Percentiles rank a stretch among this genome's conserved stretches.
Evolutionary conservation across 2,797 vertebrate genomes (phyloP).

Genomic region (Enteromius anoplus): DNA sequence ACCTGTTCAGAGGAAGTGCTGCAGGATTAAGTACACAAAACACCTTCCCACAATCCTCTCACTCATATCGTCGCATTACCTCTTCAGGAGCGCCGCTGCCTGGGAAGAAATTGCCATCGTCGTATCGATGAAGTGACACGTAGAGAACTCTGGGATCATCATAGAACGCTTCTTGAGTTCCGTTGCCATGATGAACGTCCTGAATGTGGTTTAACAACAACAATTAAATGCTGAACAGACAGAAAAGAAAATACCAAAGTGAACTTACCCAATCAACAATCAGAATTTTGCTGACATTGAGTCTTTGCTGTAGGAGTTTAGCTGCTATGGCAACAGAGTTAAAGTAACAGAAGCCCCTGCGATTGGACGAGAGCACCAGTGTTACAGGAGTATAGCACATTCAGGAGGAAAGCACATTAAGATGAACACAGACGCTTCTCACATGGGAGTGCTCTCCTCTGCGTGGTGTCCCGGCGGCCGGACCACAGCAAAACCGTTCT

Average conservation of each 20-base stretch:
- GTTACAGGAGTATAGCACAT: background rate
- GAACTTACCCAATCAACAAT: slow-evolving; percentile 94
- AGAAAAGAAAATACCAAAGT: background rate
- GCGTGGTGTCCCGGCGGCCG: slow-evolving; percentile 96
- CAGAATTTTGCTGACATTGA: slow-evolving; percentile 89
- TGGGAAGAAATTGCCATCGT: slow-evolving; percentile 96
- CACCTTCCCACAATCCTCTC: slow-evolving; percentile 25
- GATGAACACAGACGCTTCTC: slow-evolving; percentile 70
- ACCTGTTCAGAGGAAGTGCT: slow-evolving; percentile 75
- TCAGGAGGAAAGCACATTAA: background rate
- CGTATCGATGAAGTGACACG: slow-evolving; percentile 93
- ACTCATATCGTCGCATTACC: slow-evolving; percentile 66
- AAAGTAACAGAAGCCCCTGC: slow-evolving; percentile 97
- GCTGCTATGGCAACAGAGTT: slow-evolving; percentile 95
- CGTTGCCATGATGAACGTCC: slow-evolving; percentile 97
- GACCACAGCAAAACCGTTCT: slow-evolving; percentile 97
- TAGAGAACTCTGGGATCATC: slow-evolving; percentile 91
- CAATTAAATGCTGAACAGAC: background rate
- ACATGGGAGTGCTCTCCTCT: slow-evolving; percentile 97
- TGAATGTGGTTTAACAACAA: slow-evolving; percentile 56
- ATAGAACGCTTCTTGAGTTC: slow-evolving; percentile 97
- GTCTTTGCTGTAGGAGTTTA: slow-evolving; percentile 90
- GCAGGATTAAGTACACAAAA: background rate
- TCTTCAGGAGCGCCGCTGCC: slow-evolving; percentile 94
- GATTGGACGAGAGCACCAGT: slow-evolving; percentile 34